Conservation (phyloP, 1,140 invertebrate genomes). For the Ditylenchus dipsaci region DNA sequence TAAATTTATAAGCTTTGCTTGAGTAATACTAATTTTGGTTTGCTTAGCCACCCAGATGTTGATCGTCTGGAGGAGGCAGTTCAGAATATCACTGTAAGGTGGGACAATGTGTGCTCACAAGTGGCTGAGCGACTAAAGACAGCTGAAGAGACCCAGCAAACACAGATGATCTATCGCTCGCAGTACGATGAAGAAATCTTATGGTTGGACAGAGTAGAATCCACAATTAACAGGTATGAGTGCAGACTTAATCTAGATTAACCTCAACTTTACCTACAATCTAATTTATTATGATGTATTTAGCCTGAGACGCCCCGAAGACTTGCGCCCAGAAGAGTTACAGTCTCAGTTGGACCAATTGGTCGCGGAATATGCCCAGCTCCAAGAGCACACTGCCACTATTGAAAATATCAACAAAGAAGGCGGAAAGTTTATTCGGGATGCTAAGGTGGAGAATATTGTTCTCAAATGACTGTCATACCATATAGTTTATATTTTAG, state of each 20-base stretch:
- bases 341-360: slow-evolving; percentile 54
- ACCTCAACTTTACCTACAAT: too few relatives aligned
- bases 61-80: slow-evolving; percentile 89
- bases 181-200: slow-evolving; percentile 57
- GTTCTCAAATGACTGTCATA: too few relatives aligned
- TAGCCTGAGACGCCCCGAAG: slow-evolving; percentile 52
- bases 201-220: slow-evolving; percentile 65
- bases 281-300: too few relatives aligned
- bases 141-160: slow-evolving; percentile 54
- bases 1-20: slow-evolving; percentile 15
- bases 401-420: slow-evolving; percentile 90
- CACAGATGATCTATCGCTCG: slow-evolving; percentile 55
- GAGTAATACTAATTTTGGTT: background rate
- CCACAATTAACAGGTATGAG: slow-evolving; percentile 64
- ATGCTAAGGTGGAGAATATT: slow-evolving; percentile 97
- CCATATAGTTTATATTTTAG: too few relatives aligned
- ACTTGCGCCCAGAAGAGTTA: slow-evolving; percentile 54
- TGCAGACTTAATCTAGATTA: too few relatives aligned
- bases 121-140: slow-evolving; percentile 71
- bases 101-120: slow-evolving; percentile 84
- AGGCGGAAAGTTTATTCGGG: slow-evolving; percentile 87
- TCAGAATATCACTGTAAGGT: slow-evolving; percentile 76
- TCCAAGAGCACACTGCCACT: slow-evolving; percentile 80
- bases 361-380: slow-evolving; percentile 74
- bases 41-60: slow-evolving; percentile 71